Percentiles rank a stretch among this genome's conserved stretches.
Evolutionary conservation across 2,113 vertebrate species (phyloP).

Genomic region (Cercocebus atys): DNA sequence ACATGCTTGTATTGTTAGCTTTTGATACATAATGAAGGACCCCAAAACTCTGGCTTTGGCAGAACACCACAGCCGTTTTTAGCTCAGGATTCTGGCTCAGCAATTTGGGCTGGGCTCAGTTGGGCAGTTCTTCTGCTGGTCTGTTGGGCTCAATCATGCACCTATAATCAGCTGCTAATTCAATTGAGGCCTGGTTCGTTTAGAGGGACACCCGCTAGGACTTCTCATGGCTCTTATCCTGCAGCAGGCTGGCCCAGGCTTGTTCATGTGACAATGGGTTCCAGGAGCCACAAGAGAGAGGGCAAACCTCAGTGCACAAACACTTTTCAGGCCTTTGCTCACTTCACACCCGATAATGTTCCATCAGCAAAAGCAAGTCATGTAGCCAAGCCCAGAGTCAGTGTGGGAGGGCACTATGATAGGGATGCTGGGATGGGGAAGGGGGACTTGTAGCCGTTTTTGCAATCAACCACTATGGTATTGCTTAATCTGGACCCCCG

Average conservation of each 20-base stretch:
- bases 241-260: neutral
- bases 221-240: neutral
- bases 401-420: rapidly evolving
- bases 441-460: neutral
- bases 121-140: neutral
- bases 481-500: neutral
- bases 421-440: rapidly evolving
- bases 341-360: neutral
- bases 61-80: neutral
- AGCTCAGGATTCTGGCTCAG: neutral
- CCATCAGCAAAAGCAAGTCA: neutral
- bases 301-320: too few relatives aligned
- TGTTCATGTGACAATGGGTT: neutral
- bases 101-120: neutral
- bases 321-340: neutral
- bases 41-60: neutral
- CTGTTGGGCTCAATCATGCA: neutral
- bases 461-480: neutral
- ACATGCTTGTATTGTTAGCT: neutral
- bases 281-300: neutral
- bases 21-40: neutral
- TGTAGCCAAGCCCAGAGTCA: neutral
- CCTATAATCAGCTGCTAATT: neutral
- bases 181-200: neutral
- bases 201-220: neutral